Percentiles rank a stretch among this genome's conserved stretches.
phyloP scores from a whole-genome alignment of 35 echinoderm and acorn worm genomes.

The Apostichopus californicus region DNA sequence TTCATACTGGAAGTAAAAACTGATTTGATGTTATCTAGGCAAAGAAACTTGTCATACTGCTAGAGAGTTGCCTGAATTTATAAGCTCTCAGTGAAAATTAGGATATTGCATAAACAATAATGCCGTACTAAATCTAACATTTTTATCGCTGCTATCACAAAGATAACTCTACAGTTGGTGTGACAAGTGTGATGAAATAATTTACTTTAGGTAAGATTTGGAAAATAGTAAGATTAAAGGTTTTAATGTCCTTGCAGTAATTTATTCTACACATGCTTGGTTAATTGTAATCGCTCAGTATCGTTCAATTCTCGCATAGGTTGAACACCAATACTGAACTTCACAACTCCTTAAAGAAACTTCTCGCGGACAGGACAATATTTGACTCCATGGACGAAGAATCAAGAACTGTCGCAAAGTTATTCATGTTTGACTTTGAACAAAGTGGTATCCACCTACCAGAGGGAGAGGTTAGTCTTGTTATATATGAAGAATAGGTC shows the following conservation, averaged over 20 bases:
- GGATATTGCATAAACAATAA: too few species aligned
- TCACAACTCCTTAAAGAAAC: slow-evolving; percentile 76
- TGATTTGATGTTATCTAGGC: too few species aligned
- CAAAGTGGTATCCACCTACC: slow-evolving; percentile 96
- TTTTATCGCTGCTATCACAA: too few species aligned
- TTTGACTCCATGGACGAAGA: slow-evolving; percentile 84
- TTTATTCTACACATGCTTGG: too few species aligned
- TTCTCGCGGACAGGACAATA: slow-evolving; percentile 59
- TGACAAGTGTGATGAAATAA: too few species aligned
- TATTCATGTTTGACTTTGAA: slow-evolving; percentile 99
- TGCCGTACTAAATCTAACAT: too few species aligned
- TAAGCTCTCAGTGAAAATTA: too few species aligned
- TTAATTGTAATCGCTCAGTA: too few species aligned
- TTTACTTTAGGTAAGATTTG: not conserved
- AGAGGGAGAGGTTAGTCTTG: slow-evolving; percentile 67
- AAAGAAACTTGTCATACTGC: too few species aligned
- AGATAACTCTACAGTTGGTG: too few species aligned
- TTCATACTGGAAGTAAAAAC: too few species aligned
- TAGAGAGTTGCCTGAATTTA: too few species aligned
- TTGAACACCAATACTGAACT: slow-evolving; percentile 90
- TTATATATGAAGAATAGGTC: not conserved
- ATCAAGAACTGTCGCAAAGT: slow-evolving; percentile 77
- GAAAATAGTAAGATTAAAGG: not conserved
- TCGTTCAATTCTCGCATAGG: slow-evolving; percentile 22
- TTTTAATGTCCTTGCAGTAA: not conserved